phyloP scores from a whole-genome alignment of 2,113 vertebrate genomes.

The Perognathus longimembris region DNA sequence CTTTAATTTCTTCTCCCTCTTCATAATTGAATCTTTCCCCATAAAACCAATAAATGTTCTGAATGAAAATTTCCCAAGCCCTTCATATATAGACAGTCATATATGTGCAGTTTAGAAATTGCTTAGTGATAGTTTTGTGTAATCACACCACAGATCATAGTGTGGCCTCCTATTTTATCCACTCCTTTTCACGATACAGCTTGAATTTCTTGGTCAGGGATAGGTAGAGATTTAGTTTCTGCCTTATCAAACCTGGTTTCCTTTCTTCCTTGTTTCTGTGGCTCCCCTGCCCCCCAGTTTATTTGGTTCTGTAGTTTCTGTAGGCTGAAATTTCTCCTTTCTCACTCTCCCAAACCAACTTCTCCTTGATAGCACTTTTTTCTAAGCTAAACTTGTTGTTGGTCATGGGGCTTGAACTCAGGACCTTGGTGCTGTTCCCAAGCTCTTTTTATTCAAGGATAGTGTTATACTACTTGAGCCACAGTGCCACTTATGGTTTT shows the following conservation, averaged over 20 bases:
- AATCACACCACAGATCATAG: not conserved
- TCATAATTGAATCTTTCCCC: not conserved
- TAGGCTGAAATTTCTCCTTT: not conserved
- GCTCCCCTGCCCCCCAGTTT: not conserved
- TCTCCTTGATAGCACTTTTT: not conserved
- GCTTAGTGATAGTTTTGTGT: not conserved
- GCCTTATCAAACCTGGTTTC: not conserved
- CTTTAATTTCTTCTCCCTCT: not conserved
- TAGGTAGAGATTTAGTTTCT: not conserved
- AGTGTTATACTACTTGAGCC: too few species aligned
- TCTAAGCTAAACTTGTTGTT: not conserved
- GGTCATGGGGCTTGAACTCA: too few species aligned
- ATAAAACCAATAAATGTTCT: not conserved
- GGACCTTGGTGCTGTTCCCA: too few species aligned
- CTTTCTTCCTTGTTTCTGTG: not conserved
- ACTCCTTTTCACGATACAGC: not conserved
- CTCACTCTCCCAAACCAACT: not conserved
- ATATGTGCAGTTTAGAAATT: not conserved
- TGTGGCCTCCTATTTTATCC: not conserved
- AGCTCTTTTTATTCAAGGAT: too few species aligned
- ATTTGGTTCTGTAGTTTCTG: not conserved
- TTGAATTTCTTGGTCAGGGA: not conserved
- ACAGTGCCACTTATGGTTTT: too few species aligned
- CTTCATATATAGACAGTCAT: not conserved
- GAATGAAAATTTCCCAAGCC: not conserved